These are phyloP conservation scores for Nymphalis io DNA, from an alignment of 1,140 invertebrate species.

Conservation along the genomic window DNA sequence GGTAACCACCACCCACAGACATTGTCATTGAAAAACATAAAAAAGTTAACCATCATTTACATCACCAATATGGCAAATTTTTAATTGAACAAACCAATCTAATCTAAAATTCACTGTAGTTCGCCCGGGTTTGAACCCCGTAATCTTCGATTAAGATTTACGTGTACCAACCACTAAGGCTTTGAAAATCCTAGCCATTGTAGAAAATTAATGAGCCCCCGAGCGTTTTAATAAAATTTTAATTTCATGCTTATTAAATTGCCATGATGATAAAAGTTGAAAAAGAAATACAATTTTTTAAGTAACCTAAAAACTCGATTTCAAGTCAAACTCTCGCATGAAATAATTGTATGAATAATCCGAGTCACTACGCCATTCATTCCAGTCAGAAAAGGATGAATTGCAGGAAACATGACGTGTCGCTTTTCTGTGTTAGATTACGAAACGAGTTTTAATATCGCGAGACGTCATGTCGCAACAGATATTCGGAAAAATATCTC, in stretches of 20 bases:
- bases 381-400: conserved; percentile 29
- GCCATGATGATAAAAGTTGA: neutral
- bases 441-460: conserved; percentile 30
- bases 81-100: too few relatives aligned
- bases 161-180: too few relatives aligned
- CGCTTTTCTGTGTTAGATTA: conserved; percentile 25
- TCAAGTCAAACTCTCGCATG: conserved; percentile 13
- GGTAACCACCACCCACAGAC: too few relatives aligned
- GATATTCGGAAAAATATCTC: conserved; percentile 20
- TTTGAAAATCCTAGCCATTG: too few relatives aligned
- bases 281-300: neutral
- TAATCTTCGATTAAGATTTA: too few relatives aligned
- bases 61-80: too few relatives aligned
- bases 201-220: too few relatives aligned
- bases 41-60: too few relatives aligned
- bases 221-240: too few relatives aligned
- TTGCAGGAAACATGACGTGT: conserved; percentile 30
- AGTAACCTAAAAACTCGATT: conserved; percentile 3
- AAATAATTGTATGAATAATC: conserved; percentile 22
- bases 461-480: conserved; percentile 22
- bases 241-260: neutral
- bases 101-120: too few relatives aligned
- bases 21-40: too few relatives aligned
- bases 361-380: conserved; percentile 20
- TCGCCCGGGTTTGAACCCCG: too few relatives aligned